A percentile compares a stretch with the other conserved stretches of the same genome.
phyloP scores from a whole-genome alignment of 2,888 invertebrate genomes.

The Platyscelio sp. region DNA sequence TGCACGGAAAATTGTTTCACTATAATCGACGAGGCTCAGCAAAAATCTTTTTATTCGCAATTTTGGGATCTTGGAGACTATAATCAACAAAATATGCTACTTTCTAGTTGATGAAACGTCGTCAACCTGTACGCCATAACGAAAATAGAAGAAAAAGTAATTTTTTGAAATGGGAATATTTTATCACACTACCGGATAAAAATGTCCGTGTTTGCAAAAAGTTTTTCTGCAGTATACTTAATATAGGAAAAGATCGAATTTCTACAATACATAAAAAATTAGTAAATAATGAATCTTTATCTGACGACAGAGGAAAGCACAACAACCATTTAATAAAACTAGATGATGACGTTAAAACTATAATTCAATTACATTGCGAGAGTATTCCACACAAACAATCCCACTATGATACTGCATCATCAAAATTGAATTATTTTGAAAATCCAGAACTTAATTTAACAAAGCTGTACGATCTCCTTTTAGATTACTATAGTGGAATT shows the following conservation, averaged over 20 bases:
- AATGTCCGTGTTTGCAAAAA: not conserved
- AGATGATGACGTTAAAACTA: slow-evolving; percentile 21
- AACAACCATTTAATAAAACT: slow-evolving; percentile 32
- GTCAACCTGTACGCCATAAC: not conserved
- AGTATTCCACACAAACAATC: slow-evolving; percentile 43
- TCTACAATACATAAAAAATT: slow-evolving; percentile 19
- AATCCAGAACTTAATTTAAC: slow-evolving; percentile 21
- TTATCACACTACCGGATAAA: not conserved
- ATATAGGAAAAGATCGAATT: slow-evolving; percentile 11
- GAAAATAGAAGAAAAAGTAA: not conserved
- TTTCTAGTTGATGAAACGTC: slow-evolving; percentile 19
- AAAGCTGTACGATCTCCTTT: slow-evolving; percentile 24
- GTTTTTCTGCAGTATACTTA: slow-evolving; percentile 8
- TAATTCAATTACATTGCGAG: slow-evolving; percentile 46
- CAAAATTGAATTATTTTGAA: slow-evolving; percentile 43
- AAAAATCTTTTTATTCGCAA: not conserved
- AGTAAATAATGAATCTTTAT: not conserved
- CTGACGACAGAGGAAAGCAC: slow-evolving; percentile 11
- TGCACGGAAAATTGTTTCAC: too few species aligned
- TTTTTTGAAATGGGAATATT: not conserved
- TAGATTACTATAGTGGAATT: slow-evolving; percentile 24
- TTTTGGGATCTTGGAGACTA: slow-evolving; percentile 16
- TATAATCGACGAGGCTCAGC: too few species aligned
- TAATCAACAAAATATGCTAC: not conserved
- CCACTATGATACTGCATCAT: slow-evolving; percentile 17